Evolutionary conservation across 2,797 vertebrate species (phyloP).

Genomic region (Lagocephalus sceleratus): DNA sequence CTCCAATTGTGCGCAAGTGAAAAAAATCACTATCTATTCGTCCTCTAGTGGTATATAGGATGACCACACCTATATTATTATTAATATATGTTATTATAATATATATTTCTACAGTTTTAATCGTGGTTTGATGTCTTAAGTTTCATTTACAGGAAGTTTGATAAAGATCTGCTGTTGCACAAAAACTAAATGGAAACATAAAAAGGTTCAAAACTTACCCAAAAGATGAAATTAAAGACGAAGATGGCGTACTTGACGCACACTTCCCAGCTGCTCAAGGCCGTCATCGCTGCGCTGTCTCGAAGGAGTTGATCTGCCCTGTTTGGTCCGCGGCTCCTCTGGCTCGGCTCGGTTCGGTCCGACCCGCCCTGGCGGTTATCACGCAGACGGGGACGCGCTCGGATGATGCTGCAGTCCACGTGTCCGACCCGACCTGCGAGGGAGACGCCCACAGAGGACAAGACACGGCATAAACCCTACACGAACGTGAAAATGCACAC

Average conservation of each 20-base stretch:
- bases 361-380: background rate
- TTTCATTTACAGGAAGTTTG: too few species aligned
- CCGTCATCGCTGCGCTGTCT: constrained; percentile 55
- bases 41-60: too few species aligned
- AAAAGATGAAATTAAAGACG: constrained; percentile 78
- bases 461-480: too few species aligned
- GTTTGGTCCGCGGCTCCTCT: background rate
- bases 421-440: too few species aligned
- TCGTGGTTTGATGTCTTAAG: too few species aligned
- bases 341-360: constrained; percentile 25
- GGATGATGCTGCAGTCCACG: background rate
- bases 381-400: background rate
- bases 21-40: too few species aligned
- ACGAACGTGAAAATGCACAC: too few species aligned
- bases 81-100: too few species aligned
- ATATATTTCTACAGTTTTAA: too few species aligned
- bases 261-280: constrained; percentile 69
- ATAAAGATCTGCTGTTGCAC: background rate
- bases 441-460: too few species aligned
- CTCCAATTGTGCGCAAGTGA: too few species aligned
- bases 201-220: constrained; percentile 57
- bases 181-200: background rate
- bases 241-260: constrained; percentile 77
- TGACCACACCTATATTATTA: too few species aligned
- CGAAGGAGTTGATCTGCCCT: background rate